Percentiles rank a stretch among this genome's conserved stretches.
Conservation (phyloP, 2,888 invertebrate species). For the Tipula lateralis region DNA sequence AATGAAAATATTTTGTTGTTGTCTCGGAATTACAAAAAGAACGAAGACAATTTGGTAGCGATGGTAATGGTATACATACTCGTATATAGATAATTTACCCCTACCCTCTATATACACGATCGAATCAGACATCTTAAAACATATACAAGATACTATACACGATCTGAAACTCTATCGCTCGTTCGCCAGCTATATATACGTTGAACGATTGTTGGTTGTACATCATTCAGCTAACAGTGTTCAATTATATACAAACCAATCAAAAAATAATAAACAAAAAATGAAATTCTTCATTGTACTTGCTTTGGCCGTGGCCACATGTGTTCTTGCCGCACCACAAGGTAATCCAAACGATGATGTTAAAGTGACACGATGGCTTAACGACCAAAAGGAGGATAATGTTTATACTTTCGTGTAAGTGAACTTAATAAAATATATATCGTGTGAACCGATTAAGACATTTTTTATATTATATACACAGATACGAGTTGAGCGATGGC, state of each 20-base stretch:
- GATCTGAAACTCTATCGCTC: background rate
- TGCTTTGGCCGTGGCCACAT: background rate
- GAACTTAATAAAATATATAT: background rate
- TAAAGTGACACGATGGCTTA: slow-evolving; percentile 30
- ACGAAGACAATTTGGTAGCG: background rate
- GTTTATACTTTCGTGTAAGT: slow-evolving; percentile 33
- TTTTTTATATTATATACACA: slow-evolving; percentile 3
- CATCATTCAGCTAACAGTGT: background rate
- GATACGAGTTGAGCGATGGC: slow-evolving; percentile 35
- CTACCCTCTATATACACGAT: background rate
- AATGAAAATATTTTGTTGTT: background rate
- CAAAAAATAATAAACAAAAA: background rate
- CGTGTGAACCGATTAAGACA: background rate
- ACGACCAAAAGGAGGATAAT: slow-evolving; percentile 28
- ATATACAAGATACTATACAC: background rate
- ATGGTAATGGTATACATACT: too few species aligned
- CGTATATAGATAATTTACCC: slow-evolving; percentile 13
- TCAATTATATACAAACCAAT: background rate
- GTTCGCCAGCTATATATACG: background rate
- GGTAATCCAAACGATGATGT: slow-evolving; percentile 27
- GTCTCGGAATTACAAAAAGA: background rate
- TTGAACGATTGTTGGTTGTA: background rate
- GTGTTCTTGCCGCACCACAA: slow-evolving; percentile 29
- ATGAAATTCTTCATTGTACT: slow-evolving; percentile 26
- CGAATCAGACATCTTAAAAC: background rate